Evolutionary conservation across 2,113 vertebrate genomes (phyloP).

Genomic region (Callocephalon fimbriatum): DNA sequence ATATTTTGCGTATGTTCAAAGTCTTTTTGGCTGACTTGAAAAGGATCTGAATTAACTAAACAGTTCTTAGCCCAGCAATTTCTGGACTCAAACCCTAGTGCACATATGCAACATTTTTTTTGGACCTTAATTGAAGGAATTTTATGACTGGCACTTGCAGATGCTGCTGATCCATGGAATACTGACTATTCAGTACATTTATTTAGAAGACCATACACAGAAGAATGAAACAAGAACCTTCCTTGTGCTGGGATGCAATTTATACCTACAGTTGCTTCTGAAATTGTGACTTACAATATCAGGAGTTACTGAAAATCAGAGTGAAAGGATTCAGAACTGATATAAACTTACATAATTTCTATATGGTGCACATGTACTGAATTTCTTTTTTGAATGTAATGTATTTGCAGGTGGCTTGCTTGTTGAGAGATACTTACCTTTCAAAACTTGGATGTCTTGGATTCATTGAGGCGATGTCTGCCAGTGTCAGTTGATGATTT

Average conservation of each 20-base stretch:
- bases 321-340: background rate
- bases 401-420: background rate
- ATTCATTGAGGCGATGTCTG: constrained; percentile 53
- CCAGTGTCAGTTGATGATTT: constrained; percentile 46
- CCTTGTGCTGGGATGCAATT: background rate
- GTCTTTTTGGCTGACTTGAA: background rate
- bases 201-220: background rate
- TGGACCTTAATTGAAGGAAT: background rate
- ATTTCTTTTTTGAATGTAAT: background rate
- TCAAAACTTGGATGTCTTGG: background rate
- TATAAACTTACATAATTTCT: background rate
- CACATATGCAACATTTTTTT: background rate
- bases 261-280: background rate
- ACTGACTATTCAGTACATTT: background rate
- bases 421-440: constrained; percentile 51
- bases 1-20: background rate
- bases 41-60: background rate
- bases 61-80: background rate
- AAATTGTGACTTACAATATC: background rate
- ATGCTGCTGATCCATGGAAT: background rate
- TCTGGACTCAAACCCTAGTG: background rate
- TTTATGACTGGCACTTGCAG: background rate
- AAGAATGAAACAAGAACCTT: background rate
- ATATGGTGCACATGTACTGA: background rate
- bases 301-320: background rate